Base-by-base conservation (phyloP, 1,140 invertebrate species). In the Apolygus lucorum region DNA sequence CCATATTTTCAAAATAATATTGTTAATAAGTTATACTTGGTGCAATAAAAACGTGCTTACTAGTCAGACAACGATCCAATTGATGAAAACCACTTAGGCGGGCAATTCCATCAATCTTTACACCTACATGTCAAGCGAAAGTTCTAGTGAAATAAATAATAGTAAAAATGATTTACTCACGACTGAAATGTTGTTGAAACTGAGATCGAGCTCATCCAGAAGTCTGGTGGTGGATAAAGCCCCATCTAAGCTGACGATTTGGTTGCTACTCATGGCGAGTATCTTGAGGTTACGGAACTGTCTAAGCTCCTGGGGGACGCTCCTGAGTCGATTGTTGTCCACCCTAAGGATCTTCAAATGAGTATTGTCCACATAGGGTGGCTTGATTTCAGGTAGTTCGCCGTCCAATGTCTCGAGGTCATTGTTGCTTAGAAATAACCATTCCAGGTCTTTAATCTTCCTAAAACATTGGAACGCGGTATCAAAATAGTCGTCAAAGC, bases 351-450 rank as follows among this genome's bases (percentile, higher is more conserved):
- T 81, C 21, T 82, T 82, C 1, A 91, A 75, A 74, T 85, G 86
- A 0, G 81, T 85, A 80, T 78, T 85, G n/a, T n/a, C n/a, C n/a
- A n/a, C n/a, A n/a, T n/a, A n/a, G n/a, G n/a, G n/a, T 80, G 81
- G 81, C 76, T 69, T 71, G 74, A 83, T 81, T 63, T 80, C 79
- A 11, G 90, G 90, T 70, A 92, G 76, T 78, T 92, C 87, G 26
- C 85, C 85, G 22, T 92, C 89, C 69, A 92, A 79, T 14, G 85
- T 83, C 64, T 84, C 85, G 28, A 92, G 79, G 63, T 87, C 82
- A 76, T 92, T 92, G 22, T 84, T 81, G 76, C 90, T 90, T 27
- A 91, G 84, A 67, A 90, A 86, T 42, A 92, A 81, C 85, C 89
- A 90, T 74, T 89, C 84, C 17, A 92, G 78, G 67, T 88, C 82